Evolutionary conservation across 2,113 vertebrate species (phyloP).

Genomic region (Hypomesus transpacificus): DNA sequence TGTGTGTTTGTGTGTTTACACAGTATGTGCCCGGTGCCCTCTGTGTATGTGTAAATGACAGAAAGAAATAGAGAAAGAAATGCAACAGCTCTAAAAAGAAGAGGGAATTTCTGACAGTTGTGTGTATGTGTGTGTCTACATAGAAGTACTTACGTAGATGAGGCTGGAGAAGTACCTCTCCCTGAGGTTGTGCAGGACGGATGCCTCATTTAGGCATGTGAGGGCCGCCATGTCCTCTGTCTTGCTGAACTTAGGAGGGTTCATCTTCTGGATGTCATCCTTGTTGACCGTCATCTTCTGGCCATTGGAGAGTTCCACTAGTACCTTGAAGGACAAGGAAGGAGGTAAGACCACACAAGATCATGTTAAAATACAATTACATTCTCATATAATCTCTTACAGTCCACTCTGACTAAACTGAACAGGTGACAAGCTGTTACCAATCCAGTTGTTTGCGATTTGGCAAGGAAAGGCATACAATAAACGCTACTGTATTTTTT

Average conservation of each 20-base stretch:
- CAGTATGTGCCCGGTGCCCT: too few species aligned
- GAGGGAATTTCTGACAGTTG: neutral
- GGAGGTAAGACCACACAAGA: too few species aligned
- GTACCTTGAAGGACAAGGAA: constrained; percentile 55
- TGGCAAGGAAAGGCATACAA: too few species aligned
- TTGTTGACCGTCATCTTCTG: constrained; percentile 86
- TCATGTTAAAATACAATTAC: too few species aligned
- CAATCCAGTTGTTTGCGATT: too few species aligned
- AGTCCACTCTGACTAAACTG: too few species aligned
- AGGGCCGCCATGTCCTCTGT: constrained; percentile 98
- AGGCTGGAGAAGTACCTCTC: constrained; percentile 97
- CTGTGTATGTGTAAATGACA: too few species aligned
- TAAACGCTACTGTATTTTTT: too few species aligned
- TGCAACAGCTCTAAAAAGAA: neutral
- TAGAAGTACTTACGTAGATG: constrained; percentile 86
- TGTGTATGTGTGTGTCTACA: neutral
- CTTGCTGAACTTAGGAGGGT: constrained; percentile 97
- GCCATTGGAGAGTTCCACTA: constrained; percentile 86
- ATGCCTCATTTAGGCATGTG: constrained; percentile 96
- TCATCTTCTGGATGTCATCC: constrained; percentile 98
- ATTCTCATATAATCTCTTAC: too few species aligned
- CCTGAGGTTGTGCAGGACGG: constrained; percentile 91
- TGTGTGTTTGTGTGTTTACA: too few species aligned
- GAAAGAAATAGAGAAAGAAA: neutral
- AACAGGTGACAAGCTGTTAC: too few species aligned